Evolutionary conservation across 2,113 vertebrate species (phyloP).

Genomic region (Rhinopithecus roxellana): DNA sequence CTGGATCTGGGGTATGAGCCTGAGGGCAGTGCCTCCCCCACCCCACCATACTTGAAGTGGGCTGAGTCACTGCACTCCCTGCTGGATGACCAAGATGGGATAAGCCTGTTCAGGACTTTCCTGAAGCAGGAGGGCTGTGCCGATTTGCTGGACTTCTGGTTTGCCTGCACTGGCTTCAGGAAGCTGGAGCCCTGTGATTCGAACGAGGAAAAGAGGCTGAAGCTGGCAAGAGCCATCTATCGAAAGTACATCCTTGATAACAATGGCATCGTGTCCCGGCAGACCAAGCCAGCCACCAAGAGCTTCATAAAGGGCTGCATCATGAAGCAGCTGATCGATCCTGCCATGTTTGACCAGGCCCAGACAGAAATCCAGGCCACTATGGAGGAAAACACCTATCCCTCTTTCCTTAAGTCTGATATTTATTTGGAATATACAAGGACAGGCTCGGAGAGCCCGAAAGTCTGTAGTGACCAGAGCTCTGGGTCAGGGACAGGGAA

Average conservation of each 20-base stretch:
- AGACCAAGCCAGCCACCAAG: constrained; percentile 96
- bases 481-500: constrained; percentile 90
- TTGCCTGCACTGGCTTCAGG: constrained; percentile 97
- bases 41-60: constrained; percentile 97
- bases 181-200: constrained; percentile 90
- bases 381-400: constrained; percentile 98
- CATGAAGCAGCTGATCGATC: constrained; percentile 92
- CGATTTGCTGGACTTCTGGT: constrained; percentile 98
- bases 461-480: constrained; percentile 91
- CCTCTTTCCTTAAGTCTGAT: constrained; percentile 97
- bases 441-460: constrained; percentile 95
- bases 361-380: constrained; percentile 96
- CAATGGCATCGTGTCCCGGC: constrained; percentile 93
- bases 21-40: constrained; percentile 97
- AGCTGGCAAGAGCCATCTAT: constrained; percentile 96
- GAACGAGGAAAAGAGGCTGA: constrained; percentile 95
- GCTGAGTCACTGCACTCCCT: constrained; percentile 97
- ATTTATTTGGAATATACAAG: constrained; percentile 97
- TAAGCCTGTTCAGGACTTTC: constrained; percentile 95
- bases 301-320: constrained; percentile 98
- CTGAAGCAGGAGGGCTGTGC: constrained; percentile 95
- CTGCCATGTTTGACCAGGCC: constrained; percentile 98
- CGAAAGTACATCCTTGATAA: constrained; percentile 96
- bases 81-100: constrained; percentile 97
- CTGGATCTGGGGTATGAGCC: constrained; percentile 98